These are phyloP conservation scores for Xestia sexstrigata DNA, from an alignment of 2,888 invertebrate genomes.

Conservation along the genomic window DNA sequence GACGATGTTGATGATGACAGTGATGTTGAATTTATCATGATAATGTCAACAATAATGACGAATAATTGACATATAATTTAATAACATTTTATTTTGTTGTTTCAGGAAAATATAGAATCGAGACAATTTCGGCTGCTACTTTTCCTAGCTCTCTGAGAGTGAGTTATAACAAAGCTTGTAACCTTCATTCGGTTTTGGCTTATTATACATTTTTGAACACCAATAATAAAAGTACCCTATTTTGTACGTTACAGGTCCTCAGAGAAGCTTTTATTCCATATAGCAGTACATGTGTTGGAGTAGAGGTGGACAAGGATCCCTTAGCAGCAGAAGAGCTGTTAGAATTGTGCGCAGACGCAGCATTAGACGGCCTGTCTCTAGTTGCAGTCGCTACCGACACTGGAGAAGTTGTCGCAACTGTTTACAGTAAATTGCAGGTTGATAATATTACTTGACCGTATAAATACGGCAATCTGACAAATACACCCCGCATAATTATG, in stretches of 20 bases:
- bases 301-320: constrained; percentile 90
- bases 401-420: constrained; percentile 90
- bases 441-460: not conserved
- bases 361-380: constrained; percentile 92
- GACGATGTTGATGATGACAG: not conserved
- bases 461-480: not conserved
- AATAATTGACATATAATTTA: not conserved
- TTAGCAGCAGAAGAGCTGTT: constrained; percentile 91
- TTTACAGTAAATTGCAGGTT: constrained; percentile 93
- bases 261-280: constrained; percentile 91
- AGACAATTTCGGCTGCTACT: constrained; percentile 89
- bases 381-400: constrained; percentile 90
- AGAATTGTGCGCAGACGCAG: constrained; percentile 90
- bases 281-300: constrained; percentile 87
- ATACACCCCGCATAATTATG: too few relatives aligned
- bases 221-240: not conserved
- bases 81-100: constrained; percentile 28
- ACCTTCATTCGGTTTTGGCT: not conserved
- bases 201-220: not conserved
- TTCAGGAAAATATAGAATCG: constrained; percentile 90
- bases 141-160: constrained; percentile 91
- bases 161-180: constrained; percentile 68
- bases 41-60: not conserved
- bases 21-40: not conserved
- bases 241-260: constrained; percentile 77